These are phyloP conservation scores for Leptinotarsa haldemani DNA, from an alignment of 2,888 invertebrate genomes.

Conservation along the genomic window DNA sequence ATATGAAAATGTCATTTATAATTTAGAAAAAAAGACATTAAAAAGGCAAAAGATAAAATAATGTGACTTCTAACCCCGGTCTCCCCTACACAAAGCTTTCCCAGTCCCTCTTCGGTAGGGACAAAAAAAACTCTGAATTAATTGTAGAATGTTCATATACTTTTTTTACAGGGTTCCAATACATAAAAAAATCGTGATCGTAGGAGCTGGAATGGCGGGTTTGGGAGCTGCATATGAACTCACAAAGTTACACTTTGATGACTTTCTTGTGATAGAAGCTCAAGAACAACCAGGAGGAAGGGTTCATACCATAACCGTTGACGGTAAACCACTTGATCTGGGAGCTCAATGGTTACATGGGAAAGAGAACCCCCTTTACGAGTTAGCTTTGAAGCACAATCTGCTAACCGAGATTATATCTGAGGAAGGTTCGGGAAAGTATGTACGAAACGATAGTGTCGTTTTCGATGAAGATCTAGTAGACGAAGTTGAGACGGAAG, in stretches of 20 bases:
- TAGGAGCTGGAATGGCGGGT: constrained; percentile 74
- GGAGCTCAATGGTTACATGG: constrained; percentile 78
- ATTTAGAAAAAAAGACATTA: no score
- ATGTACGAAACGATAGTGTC: constrained; percentile 67
- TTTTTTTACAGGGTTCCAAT: not conserved
- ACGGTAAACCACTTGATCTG: constrained; percentile 67
- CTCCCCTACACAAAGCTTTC: no score
- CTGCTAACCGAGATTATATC: constrained; percentile 67
- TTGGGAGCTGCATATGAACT: constrained; percentile 70
- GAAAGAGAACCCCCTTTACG: constrained; percentile 68
- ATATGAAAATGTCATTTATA: no score
- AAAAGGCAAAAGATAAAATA: no score
- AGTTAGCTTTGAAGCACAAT: constrained; percentile 65
- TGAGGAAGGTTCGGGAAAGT: constrained; percentile 71
- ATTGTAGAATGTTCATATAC: not conserved
- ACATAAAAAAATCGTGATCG: constrained; percentile 64
- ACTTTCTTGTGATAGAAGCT: constrained; percentile 71
- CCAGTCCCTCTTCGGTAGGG: no score
- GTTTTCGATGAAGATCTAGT: constrained; percentile 66
- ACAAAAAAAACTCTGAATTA: no score
- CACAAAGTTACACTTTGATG: constrained; percentile 63
- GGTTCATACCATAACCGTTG: constrained; percentile 65
- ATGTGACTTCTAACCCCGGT: no score
- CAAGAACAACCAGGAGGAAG: constrained; percentile 70
- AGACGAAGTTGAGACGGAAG: constrained; percentile 66